These are phyloP conservation scores for Drosophila koepferae DNA, from an alignment of 2,888 invertebrate genomes.

Conservation along the genomic window DNA sequence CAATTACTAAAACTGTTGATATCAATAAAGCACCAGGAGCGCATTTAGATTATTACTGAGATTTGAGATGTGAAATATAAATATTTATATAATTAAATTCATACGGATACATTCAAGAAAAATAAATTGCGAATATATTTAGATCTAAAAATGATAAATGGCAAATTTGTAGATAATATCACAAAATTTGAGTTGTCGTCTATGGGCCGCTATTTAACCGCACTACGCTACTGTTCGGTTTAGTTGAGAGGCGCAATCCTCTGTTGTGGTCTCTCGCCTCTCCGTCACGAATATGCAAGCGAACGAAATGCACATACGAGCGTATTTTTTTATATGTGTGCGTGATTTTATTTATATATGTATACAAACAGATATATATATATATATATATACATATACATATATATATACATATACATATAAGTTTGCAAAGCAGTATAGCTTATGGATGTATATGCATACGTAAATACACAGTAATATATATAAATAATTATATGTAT, in stretches of 20 bases:
- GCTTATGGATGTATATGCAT: background rate
- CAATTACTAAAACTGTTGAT: slow-evolving; percentile 69
- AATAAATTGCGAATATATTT: background rate
- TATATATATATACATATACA: slow-evolving; percentile 10
- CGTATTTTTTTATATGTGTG: slow-evolving; percentile 12
- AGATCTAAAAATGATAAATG: background rate
- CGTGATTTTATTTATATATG: slow-evolving; percentile 9
- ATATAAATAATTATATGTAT: slow-evolving; percentile 4
- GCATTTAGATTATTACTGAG: slow-evolving; percentile 21
- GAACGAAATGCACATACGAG: slow-evolving; percentile 26
- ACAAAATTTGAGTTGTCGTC: background rate
- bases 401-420: slow-evolving; percentile 18
- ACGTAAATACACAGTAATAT: slow-evolving; percentile 17
- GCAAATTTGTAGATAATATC: background rate
- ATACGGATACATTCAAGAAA: background rate
- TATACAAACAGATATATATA: slow-evolving; percentile 14
- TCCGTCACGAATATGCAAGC: slow-evolving; percentile 41
- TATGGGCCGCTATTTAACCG: slow-evolving; percentile 29
- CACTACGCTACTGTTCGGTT: slow-evolving; percentile 42
- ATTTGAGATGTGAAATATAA: background rate
- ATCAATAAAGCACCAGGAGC: slow-evolving; percentile 54
- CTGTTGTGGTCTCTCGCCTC: slow-evolving; percentile 30
- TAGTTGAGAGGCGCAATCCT: slow-evolving; percentile 39
- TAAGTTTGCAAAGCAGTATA: slow-evolving; percentile 12
- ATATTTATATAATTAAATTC: background rate